Base-by-base conservation (phyloP, 2,888 invertebrate genomes). In the Sarcophaga caerulescens region DNA sequence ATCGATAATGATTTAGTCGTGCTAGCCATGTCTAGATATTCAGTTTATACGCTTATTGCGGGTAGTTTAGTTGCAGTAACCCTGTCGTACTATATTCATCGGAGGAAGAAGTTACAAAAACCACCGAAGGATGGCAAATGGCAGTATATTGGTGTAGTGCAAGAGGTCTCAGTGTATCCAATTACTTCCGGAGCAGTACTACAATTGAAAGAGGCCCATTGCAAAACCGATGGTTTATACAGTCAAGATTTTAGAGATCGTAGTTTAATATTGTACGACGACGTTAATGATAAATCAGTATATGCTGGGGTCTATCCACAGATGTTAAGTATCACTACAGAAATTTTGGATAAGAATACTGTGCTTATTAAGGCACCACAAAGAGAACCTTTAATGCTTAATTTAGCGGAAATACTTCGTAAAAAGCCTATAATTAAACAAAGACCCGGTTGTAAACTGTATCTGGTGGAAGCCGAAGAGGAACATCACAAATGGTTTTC, bases 401-500 rank as follows among this genome's bases (percentile, higher is more conserved):
- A 88, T 60, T 60, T 87, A 19, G 19, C 77, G 10, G 14, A 52
- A 6, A 6, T 62, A 12, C 68, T 65, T 4, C 57, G 21, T 1
- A 69, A 66, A 44, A 11, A 45, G 5, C 21, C 73, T 8, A 59
- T 57, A 6, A 52, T 81, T 23, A 86, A 83, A 69, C 62, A 23
- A 4, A 69, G 52, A 21, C 65, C 79, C 1, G 79, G 77, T 1
- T 66, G 44, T 63, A 63, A 65, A 21, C 23, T 77, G 45, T 17
- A 25, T 19, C 75, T 88, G 35, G 73, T 85, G 1, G 85, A 87
- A 60, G 84, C 87, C 63, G 62, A 35, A 3, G 25, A 23, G 8
- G 78, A 85, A 35, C 88, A 87, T 45, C 85, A 88, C 75, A 45
- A 47, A 35, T 88, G 88, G 88, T 80, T 88, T 57, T 87, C 87